Percentiles rank a stretch among this genome's conserved stretches.
phyloP scores from a whole-genome alignment of 2,113 vertebrate genomes.

The Rhinoptilus africanus region DNA sequence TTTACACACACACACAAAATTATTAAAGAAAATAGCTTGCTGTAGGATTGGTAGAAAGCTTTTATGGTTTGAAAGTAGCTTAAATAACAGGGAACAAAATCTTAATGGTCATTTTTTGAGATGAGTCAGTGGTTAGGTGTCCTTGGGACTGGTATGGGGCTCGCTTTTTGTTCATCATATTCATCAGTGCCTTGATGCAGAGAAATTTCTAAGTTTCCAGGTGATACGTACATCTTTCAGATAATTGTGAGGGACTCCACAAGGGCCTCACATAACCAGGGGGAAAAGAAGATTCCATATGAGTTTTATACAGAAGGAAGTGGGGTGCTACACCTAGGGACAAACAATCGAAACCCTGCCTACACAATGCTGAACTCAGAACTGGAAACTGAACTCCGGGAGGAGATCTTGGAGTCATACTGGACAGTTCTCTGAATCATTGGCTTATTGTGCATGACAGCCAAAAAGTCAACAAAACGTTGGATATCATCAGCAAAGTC shows the following conservation, averaged over 20 bases:
- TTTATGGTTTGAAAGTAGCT: not conserved
- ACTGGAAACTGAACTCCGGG: not conserved
- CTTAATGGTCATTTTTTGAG: not conserved
- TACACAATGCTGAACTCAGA: not conserved
- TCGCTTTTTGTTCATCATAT: not conserved
- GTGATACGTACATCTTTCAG: not conserved
- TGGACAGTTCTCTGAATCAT: not conserved
- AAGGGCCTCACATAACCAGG: not conserved
- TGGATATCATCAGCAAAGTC: not conserved
- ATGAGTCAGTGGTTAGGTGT: not conserved
- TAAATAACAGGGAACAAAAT: not conserved
- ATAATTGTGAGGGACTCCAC: not conserved
- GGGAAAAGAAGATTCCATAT: not conserved
- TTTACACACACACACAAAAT: not conserved
- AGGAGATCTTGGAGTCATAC: not conserved
- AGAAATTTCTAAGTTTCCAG: not conserved
- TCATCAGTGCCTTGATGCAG: not conserved
- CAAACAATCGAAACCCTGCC: not conserved
- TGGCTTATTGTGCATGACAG: not conserved
- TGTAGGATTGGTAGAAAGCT: not conserved
- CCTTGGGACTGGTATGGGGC: accelerated
- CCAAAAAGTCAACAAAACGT: not conserved
- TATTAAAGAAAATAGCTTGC: not conserved
- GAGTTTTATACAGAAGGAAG: not conserved
- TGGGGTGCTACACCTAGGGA: not conserved